phyloP scores from a whole-genome alignment of 2,888 invertebrate species.

The Diplolepis rosae region DNA sequence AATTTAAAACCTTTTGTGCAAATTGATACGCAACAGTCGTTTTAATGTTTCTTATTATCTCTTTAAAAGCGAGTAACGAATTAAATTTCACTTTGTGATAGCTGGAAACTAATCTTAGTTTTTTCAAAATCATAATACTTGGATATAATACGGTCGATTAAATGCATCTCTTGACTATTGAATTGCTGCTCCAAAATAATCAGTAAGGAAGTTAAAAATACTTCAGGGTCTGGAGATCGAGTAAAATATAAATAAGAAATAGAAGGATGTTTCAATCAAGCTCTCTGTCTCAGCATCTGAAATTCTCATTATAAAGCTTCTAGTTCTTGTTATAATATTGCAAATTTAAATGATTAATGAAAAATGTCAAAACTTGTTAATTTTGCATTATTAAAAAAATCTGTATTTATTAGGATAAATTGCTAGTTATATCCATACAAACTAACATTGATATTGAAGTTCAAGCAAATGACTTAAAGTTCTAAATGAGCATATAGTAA shows the following conservation, averaged over 20 bases:
- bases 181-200: too few relatives aligned
- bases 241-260: neutral
- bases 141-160: too few relatives aligned
- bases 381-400: neutral
- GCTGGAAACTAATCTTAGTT: too few relatives aligned
- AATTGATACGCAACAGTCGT: neutral
- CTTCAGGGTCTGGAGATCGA: neutral
- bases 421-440: neutral
- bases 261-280: neutral
- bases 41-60: neutral
- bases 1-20: neutral
- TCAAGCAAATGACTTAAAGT: neutral
- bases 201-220: neutral
- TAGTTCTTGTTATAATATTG: neutral
- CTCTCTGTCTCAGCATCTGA: neutral
- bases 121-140: neutral
- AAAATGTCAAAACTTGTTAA: neutral
- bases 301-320: neutral
- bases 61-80: neutral
- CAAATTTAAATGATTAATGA: neutral
- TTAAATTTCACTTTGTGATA: neutral
- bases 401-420: neutral
- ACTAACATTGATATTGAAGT: neutral
- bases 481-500: conserved; percentile 6
- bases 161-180: too few relatives aligned